Evolutionary conservation across 2,797 vertebrate genomes (phyloP).

Genomic region (Spondyliosoma cantharus): DNA sequence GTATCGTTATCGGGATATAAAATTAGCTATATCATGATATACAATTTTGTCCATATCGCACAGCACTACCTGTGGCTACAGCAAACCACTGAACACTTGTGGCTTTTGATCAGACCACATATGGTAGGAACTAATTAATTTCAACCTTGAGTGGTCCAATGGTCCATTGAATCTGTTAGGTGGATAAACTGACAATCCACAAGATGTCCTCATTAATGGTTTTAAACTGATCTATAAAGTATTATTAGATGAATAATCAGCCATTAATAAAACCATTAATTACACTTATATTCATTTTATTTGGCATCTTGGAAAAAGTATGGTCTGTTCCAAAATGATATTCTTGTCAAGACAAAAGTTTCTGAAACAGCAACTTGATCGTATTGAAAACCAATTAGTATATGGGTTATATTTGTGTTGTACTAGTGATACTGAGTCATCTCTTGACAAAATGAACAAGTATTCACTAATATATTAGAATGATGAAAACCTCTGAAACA

Average conservation of each 20-base stretch:
- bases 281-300: background rate
- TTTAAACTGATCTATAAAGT: background rate
- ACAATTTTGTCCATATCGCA: too few species aligned
- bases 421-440: background rate
- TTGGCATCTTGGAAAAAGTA: background rate
- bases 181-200: background rate
- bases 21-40: too few species aligned
- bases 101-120: background rate
- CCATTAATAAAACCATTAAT: background rate
- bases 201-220: background rate
- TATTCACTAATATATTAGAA: background rate
- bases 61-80: background rate
- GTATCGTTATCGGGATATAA: too few species aligned
- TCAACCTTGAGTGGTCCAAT: background rate
- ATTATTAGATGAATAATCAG: background rate
- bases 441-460: background rate
- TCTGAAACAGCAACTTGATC: background rate
- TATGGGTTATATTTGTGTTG: too few species aligned
- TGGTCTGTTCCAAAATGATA: background rate
- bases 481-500: conserved; percentile 17
- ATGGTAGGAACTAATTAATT: background rate
- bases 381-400: background rate
- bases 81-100: background rate
- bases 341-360: background rate
- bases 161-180: background rate